Conservation (phyloP, 2,797 vertebrate genomes). For the Podarcis siculus region DNA sequence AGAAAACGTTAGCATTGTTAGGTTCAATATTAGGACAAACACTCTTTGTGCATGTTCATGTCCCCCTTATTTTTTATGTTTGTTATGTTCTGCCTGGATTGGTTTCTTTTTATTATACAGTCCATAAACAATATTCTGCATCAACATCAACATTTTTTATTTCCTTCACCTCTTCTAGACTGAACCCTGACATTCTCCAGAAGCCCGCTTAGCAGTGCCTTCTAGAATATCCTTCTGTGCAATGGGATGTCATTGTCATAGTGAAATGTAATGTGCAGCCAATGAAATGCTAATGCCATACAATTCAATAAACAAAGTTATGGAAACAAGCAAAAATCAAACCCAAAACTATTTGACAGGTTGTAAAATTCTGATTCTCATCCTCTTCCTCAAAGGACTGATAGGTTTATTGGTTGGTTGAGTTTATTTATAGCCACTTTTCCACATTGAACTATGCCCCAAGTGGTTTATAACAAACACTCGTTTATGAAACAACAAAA, state of each 20-base stretch:
- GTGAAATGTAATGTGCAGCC: slow-evolving; percentile 50
- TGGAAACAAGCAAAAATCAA: slow-evolving; percentile 36
- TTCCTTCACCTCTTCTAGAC: neutral
- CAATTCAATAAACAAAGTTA: slow-evolving; percentile 49
- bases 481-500: no score
- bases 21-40: neutral
- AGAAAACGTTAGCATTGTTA: neutral
- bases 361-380: slow-evolving; percentile 21
- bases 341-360: slow-evolving; percentile 36
- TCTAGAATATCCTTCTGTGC: slow-evolving; percentile 11
- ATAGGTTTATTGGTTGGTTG: no score
- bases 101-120: neutral
- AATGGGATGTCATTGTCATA: slow-evolving; percentile 59
- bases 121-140: neutral
- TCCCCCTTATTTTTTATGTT: neutral
- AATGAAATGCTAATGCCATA: slow-evolving; percentile 61
- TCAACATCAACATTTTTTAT: no score
- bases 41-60: neutral
- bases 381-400: neutral
- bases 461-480: no score
- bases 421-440: no score
- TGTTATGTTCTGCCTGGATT: neutral
- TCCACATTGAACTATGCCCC: no score
- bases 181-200: neutral
- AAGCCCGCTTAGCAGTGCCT: no score